Evolutionary conservation across 2,888 invertebrate genomes (phyloP), one percentile per base, ranked within the genome.

Genomic region (Scotopteryx bipunctaria): DNA sequence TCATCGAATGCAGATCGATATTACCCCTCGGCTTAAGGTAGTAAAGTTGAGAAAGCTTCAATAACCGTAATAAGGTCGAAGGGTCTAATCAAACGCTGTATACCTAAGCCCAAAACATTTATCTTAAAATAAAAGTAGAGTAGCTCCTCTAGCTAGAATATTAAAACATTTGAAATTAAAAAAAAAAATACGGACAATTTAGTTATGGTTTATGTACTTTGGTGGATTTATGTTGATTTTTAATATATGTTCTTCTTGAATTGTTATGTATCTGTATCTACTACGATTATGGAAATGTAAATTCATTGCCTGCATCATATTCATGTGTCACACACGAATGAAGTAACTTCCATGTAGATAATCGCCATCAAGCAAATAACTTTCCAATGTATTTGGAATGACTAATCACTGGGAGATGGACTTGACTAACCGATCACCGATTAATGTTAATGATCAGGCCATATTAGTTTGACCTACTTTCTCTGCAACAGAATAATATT

Each of bases 341-440:
- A 66, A 67, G 66, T 71, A 66, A 68, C 61, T 62, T 61, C 71
- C 73, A 73, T 74, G 79, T 72, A 78, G 78, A 80, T 76, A 81
- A 52, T 51, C 36, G 73, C 73, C 79, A 80, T 75, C 71, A 73
- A 78, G 81, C 86, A 74, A 84, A 85, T 86, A 87, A 88, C 81
- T 86, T 88, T 88, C 84, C 78, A 71, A 79, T 77, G 73, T 83
- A 79, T 73, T 77, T 81, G 78, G 82, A 73, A 83, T 84, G 76
- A 78, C 87, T 87, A 88, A 87, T 86, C 67, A 67, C 63, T 75
- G 86, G 88, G 87, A 79, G 78, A 78, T 84, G 88, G 88, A 80
- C 71, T 80, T 79, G 73, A 86, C 86, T 86, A 85, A 86, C 86
- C 67, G 57, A 75, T 69, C 73, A 75, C 67, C 57, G 69, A 69